Evolutionary conservation across 2,888 invertebrate genomes (phyloP).

Genomic region (Sinohyriopsis cumingii): DNA sequence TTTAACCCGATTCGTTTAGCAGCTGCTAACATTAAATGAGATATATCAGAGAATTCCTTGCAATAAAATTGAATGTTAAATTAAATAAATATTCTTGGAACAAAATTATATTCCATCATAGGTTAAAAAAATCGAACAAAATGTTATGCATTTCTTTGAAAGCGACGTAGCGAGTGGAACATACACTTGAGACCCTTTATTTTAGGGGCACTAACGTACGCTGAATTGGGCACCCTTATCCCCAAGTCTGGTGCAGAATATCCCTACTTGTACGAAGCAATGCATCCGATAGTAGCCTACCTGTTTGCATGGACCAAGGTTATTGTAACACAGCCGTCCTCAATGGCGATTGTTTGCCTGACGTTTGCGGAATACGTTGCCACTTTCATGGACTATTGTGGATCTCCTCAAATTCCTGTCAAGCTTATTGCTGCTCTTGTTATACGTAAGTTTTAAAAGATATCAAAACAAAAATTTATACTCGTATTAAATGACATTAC

Average conservation of each 20-base stretch:
- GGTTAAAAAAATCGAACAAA: too few species aligned
- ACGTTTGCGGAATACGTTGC: constrained; percentile 63
- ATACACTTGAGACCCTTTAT: not conserved
- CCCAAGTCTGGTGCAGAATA: constrained; percentile 88
- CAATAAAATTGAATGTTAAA: too few species aligned
- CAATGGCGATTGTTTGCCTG: constrained; percentile 73
- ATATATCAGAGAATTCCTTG: too few species aligned
- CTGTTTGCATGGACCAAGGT: constrained; percentile 76
- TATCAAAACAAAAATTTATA: too few species aligned
- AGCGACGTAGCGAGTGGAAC: too few species aligned
- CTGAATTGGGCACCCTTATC: constrained; percentile 86
- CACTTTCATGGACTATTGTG: constrained; percentile 60
- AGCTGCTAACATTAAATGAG: too few species aligned
- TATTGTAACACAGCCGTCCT: constrained; percentile 66
- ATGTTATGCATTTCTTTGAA: too few species aligned
- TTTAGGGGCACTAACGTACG: constrained; percentile 84
- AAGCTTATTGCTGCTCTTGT: constrained; percentile 51
- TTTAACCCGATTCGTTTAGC: too few species aligned
- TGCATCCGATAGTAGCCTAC: constrained; percentile 73
- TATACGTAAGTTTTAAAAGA: constrained; percentile 54
- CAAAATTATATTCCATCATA: too few species aligned
- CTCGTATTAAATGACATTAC: too few species aligned
- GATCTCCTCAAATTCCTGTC: constrained; percentile 47
- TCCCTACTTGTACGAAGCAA: constrained; percentile 76
- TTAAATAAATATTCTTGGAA: too few species aligned